Evolutionary conservation across 2,888 invertebrate species (phyloP).

Genomic region (Philhelius pedissequus): DNA sequence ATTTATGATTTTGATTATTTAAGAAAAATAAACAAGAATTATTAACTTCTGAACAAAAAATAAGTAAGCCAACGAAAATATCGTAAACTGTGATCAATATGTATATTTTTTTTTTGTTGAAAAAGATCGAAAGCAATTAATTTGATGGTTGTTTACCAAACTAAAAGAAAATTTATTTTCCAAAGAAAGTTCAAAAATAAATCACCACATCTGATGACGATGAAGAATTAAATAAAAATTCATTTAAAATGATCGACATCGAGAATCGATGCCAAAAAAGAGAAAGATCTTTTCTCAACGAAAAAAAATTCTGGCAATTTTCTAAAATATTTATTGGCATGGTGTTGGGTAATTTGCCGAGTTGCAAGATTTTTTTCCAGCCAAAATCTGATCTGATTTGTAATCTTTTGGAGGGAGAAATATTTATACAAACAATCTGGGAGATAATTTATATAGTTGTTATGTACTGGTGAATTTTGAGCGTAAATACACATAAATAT

Average conservation of each 20-base stretch:
- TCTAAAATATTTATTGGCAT: constrained; percentile 1
- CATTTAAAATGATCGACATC: background rate
- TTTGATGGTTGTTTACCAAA: background rate
- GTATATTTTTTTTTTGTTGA: background rate
- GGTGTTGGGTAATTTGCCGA: background rate
- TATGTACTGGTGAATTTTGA: background rate
- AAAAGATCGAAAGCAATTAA: background rate
- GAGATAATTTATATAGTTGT: background rate
- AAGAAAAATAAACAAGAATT: background rate
- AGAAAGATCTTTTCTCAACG: background rate
- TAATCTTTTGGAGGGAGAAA: background rate
- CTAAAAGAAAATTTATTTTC: background rate
- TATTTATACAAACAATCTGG: background rate
- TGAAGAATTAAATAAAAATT: background rate
- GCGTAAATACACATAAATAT: background rate
- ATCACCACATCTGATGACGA: background rate
- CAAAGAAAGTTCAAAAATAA: background rate
- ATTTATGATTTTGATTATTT: background rate
- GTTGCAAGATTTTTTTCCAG: background rate
- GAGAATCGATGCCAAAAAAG: background rate
- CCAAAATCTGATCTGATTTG: background rate
- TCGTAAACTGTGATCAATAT: background rate
- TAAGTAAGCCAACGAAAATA: background rate
- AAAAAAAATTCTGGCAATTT: background rate
- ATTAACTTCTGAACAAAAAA: background rate